These are phyloP conservation scores for Misgurnus mizolepis DNA, from an alignment of 2,113 vertebrate genomes.

Conservation along the genomic window DNA sequence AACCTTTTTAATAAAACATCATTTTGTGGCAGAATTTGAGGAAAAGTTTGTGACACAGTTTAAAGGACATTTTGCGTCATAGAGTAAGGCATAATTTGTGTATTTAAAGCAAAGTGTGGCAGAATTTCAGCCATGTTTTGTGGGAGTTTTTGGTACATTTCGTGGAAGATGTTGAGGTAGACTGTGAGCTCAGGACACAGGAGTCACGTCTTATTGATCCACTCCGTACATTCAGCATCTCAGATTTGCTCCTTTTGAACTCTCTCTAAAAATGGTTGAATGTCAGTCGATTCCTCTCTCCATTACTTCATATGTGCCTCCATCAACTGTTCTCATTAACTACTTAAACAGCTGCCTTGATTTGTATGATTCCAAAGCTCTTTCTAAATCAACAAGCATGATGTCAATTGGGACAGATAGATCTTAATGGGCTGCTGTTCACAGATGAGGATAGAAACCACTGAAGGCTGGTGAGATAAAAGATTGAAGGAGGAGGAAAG, in stretches of 20 bases:
- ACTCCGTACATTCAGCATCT: slow-evolving; percentile 60
- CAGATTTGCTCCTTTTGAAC: slow-evolving; percentile 57
- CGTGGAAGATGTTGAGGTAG: slow-evolving; percentile 14
- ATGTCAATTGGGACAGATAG: neutral
- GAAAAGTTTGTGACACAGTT: no score
- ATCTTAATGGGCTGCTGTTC: slow-evolving; percentile 29
- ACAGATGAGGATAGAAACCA: slow-evolving; percentile 35
- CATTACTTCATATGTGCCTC: neutral
- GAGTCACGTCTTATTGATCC: slow-evolving; percentile 65
- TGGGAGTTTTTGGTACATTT: no score
- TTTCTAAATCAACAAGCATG: slow-evolving; percentile 14
- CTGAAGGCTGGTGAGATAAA: slow-evolving; percentile 8
- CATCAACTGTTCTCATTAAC: slow-evolving; percentile 14
- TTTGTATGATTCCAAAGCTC: neutral
- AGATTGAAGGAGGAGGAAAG: slow-evolving; percentile 3
- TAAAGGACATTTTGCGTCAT: neutral
- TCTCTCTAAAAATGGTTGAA: slow-evolving; percentile 53
- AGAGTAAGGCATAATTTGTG: no score
- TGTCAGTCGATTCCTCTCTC: slow-evolving; percentile 39
- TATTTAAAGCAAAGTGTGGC: no score
- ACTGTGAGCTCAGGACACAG: neutral
- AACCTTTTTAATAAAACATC: no score
- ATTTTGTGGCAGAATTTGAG: no score
- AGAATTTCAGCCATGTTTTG: neutral
- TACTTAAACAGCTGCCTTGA: slow-evolving; percentile 20